These are phyloP conservation scores for Nebria salina DNA, from an alignment of 2,888 invertebrate species.

Conservation along the genomic window DNA sequence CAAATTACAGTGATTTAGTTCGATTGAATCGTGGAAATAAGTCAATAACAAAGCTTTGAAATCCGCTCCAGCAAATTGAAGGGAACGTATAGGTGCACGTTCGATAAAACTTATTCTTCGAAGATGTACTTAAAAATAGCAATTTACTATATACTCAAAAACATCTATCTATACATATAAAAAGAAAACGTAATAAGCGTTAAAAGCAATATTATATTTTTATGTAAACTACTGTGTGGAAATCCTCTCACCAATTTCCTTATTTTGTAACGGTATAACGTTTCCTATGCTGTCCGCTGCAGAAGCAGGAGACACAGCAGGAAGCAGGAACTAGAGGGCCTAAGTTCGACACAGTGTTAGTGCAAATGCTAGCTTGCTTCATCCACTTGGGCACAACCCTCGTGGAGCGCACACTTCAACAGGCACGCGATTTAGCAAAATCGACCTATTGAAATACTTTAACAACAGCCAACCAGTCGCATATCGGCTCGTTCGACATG, in stretches of 20 bases:
- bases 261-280: constrained; percentile 29
- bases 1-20: constrained; percentile 14
- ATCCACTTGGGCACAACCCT: constrained; percentile 11
- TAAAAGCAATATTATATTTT: too few relatives aligned
- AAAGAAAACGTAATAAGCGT: too few relatives aligned
- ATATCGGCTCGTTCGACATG: constrained; percentile 14
- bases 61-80: background rate
- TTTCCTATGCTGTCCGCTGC: constrained; percentile 39
- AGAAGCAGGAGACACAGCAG: constrained; percentile 17
- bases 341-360: constrained; percentile 8
- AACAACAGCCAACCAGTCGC: constrained; percentile 35
- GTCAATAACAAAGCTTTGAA: background rate
- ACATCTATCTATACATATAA: too few relatives aligned
- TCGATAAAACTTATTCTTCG: background rate
- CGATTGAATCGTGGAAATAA: constrained; percentile 9
- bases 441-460: constrained; percentile 44
- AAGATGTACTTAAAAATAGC: background rate
- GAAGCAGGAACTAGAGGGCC: constrained; percentile 16
- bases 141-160: background rate
- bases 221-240: background rate
- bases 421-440: constrained; percentile 17
- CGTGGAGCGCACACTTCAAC: constrained; percentile 17
- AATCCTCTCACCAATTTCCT: background rate
- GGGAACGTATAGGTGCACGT: background rate
- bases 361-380: background rate